Evolutionary conservation across 1,140 invertebrate species (phyloP).

Genomic region (Gyrodactylus bullatarudis): DNA sequence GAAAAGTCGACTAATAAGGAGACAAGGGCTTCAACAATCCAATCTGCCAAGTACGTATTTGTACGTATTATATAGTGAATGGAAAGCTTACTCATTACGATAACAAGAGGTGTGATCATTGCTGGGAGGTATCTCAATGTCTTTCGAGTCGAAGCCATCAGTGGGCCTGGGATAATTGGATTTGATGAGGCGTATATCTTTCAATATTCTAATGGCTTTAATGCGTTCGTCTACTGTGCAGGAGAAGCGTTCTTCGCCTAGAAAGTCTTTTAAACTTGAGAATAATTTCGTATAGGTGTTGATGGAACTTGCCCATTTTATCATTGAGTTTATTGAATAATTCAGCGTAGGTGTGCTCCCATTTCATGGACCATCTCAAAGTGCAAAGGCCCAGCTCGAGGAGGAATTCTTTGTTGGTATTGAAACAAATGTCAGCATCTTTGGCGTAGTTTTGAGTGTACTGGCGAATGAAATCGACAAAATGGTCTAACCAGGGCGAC

Average conservation of each 20-base stretch:
- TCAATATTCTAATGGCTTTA: neutral
- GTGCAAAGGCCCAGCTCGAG: neutral
- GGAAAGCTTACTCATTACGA: neutral
- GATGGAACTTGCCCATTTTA: neutral
- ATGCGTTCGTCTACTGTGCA: neutral
- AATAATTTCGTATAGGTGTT: too few relatives aligned
- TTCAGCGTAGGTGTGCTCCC: neutral
- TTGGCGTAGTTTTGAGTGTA: neutral
- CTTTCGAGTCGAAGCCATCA: neutral
- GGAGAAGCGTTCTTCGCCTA: too few relatives aligned
- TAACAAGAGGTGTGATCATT: neutral
- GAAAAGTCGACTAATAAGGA: neutral
- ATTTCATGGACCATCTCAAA: neutral
- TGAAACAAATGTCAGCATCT: neutral
- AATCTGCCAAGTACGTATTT: too few relatives aligned
- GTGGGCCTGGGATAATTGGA: neutral
- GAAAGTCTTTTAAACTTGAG: too few relatives aligned
- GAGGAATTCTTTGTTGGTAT: neutral
- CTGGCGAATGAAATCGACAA: neutral
- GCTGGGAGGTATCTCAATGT: neutral
- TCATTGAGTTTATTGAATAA: neutral
- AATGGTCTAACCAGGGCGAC: neutral
- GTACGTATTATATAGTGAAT: too few relatives aligned
- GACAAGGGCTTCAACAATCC: neutral
- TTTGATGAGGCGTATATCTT: neutral